Percentiles rank a stretch among this genome's conserved stretches.
Conservation (phyloP, 1,140 invertebrate species). For the Ylistrum balloti region DNA sequence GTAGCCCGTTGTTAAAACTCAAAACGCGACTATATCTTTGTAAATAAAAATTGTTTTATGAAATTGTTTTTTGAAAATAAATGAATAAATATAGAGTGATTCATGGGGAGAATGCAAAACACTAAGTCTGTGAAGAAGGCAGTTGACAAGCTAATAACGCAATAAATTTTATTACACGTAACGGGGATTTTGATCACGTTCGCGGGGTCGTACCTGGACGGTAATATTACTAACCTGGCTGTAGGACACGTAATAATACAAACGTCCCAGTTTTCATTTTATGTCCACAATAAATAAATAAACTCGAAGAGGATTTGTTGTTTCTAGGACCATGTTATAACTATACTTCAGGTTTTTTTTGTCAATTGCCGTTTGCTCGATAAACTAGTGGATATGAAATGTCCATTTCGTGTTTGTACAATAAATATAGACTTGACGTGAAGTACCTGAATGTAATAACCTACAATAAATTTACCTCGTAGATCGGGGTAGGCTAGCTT, state of each 20-base stretch:
- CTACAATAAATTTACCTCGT: background rate
- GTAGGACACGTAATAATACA: background rate
- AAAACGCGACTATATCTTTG: no score
- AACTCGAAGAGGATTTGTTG: background rate
- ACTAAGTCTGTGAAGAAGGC: background rate
- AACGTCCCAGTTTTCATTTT: background rate
- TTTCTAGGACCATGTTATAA: background rate
- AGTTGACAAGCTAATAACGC: background rate
- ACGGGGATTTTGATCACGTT: background rate
- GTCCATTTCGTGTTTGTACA: constrained; percentile 10
- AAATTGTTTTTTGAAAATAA: no score
- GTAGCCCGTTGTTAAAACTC: no score
- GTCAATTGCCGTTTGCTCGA: background rate
- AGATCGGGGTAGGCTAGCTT: background rate
- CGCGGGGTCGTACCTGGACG: background rate
- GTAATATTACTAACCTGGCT: background rate
- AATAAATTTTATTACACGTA: constrained; percentile 22
- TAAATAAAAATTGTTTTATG: no score
- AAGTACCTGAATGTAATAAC: background rate
- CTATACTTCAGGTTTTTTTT: background rate
- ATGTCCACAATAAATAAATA: constrained; percentile 8
- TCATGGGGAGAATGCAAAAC: no score
- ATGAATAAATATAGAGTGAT: no score
- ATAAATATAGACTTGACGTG: background rate
- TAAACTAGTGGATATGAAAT: constrained; percentile 20